Base-by-base conservation (phyloP, 2,113 vertebrate genomes). In the Pelmatolapia mariae region DNA sequence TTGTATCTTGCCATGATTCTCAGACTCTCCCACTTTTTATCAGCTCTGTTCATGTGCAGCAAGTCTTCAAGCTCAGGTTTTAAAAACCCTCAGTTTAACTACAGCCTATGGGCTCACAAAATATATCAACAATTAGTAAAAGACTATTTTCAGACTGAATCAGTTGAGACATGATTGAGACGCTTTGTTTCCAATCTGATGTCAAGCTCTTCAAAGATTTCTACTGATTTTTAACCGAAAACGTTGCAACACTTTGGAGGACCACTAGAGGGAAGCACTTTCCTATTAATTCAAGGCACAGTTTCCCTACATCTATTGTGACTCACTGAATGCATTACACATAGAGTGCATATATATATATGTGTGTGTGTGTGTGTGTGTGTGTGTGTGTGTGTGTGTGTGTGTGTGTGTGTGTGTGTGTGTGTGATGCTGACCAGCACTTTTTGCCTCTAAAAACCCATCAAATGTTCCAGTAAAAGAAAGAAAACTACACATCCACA, bases 181-280 rank as follows among this genome's bases (percentile, higher is more conserved):
- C 2, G 9, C 24, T 73, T 26, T 45, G 22, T 45, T 45, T 45
- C 68, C 68, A 45, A 3, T 5, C 9, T 73, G 40, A 45, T 29
- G 15, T 45, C 15, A 73, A 73, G 19, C 12, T n/a, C 63, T 68
- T 40, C 63, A 68, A 40, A 40, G 63, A 40, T 24, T 40, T 63
- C 59, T 24, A 36, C 61, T 66, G 31, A 63, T 66, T 66, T 1
- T 66, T 38, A n/a, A 38, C 18, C 0, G 1, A 66, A 66, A 66
- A 19, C 10, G 19, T 66, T 63, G 86, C 50, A 87, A 43, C 78
- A 10, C 7, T 38, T 10, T 2, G 10, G 15, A 4, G 18, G 1
- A 5, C 8, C 92, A 81, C 2, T 61, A 94, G 95, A 85, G 90
- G 89, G 93, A 73, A 90, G 86, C 86, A 93, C 91, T 90, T 87